These are phyloP conservation scores for Orthonevra nobilis DNA, from an alignment of 2,888 invertebrate species.

Conservation along the genomic window DNA sequence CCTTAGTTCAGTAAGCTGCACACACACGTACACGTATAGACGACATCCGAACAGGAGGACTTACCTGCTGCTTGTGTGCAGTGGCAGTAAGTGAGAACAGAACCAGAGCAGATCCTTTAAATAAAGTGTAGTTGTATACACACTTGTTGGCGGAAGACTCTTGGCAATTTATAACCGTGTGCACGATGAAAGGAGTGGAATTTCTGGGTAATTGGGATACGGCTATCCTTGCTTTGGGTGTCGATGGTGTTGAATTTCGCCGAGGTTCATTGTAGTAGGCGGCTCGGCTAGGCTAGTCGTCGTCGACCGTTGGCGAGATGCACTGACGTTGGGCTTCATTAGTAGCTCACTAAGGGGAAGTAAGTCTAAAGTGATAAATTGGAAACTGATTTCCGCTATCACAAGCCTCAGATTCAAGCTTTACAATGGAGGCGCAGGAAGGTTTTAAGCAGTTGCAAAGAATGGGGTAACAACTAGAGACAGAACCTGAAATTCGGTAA, in stretches of 20 bases:
- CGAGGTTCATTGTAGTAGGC: conserved; percentile 30
- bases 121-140: conserved; percentile 38
- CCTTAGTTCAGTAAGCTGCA: conserved; percentile 45
- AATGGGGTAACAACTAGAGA: no score
- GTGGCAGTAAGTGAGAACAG: conserved; percentile 24
- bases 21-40: neutral
- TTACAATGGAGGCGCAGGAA: no score
- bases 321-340: conserved; percentile 10
- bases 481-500: no score
- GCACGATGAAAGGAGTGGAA: conserved; percentile 33
- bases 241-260: conserved; percentile 48
- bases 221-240: conserved; percentile 50
- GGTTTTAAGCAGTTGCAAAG: no score
- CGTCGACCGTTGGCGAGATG: no score
- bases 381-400: conserved; percentile 49
- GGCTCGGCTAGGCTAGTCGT: neutral
- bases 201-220: conserved; percentile 60
- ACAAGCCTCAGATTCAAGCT: no score
- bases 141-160: conserved; percentile 47
- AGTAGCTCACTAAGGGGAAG: conserved; percentile 39
- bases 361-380: conserved; percentile 55
- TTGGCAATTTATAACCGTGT: conserved; percentile 62
- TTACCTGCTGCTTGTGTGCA: conserved; percentile 11
- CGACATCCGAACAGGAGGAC: neutral
- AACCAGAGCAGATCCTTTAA: conserved; percentile 54